Conservation (phyloP, 2,797 vertebrate species). For the Perodicticus potto region DNA sequence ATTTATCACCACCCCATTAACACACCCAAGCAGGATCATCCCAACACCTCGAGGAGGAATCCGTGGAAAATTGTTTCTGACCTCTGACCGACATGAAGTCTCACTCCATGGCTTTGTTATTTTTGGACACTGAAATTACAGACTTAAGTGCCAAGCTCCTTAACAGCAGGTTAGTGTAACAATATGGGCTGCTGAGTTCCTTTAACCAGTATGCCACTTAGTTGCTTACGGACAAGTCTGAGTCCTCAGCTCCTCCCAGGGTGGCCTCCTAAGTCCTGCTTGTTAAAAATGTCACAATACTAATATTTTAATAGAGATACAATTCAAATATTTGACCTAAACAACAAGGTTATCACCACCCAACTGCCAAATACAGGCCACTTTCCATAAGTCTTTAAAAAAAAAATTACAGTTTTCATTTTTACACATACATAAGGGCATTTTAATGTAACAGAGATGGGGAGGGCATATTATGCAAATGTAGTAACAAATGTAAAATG, state of each 20-base stretch:
- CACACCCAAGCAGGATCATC: not conserved
- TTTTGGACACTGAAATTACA: constrained; percentile 47
- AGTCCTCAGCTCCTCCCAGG: not conserved
- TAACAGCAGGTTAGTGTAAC: constrained; percentile 61
- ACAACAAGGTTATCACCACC: constrained; percentile 42
- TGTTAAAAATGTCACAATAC: constrained; percentile 13
- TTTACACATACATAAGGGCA: constrained; percentile 69
- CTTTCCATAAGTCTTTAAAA: constrained; percentile 31
- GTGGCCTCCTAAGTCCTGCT: not conserved
- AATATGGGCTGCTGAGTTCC: not conserved
- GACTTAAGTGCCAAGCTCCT: not conserved
- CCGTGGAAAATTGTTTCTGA: not conserved
- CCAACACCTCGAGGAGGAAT: not conserved
- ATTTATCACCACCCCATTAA: not conserved
- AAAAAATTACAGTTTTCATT: constrained; percentile 58
- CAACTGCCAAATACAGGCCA: constrained; percentile 27
- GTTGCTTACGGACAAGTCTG: constrained; percentile 50
- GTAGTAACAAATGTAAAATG: constrained; percentile 87
- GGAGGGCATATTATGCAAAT: constrained; percentile 85
- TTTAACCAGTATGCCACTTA: not conserved
- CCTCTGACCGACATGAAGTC: not conserved
- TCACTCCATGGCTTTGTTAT: constrained; percentile 37
- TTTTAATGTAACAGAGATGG: constrained; percentile 80
- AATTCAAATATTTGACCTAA: not conserved
- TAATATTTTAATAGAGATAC: not conserved